Conservation (phyloP, 2,888 invertebrate species). For the Diloba caeruleocephala region DNA sequence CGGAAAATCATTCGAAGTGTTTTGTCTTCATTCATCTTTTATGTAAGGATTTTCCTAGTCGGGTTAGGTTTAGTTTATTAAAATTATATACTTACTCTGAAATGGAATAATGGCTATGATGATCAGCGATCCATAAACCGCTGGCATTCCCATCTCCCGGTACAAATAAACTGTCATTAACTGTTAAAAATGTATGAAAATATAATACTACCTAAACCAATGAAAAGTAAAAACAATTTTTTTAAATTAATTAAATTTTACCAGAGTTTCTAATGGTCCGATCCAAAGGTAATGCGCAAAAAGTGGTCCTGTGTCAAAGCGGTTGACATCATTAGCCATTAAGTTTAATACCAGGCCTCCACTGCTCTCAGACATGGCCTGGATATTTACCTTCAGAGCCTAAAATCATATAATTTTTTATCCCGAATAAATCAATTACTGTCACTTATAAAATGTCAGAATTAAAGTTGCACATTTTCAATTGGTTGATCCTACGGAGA, state of each 20-base stretch:
- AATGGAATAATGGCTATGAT: conserved; percentile 86
- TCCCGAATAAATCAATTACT: no score
- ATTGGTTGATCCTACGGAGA: no score
- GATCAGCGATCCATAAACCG: conserved; percentile 84
- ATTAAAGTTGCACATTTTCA: no score
- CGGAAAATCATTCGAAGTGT: no score
- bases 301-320: conserved; percentile 92
- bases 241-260: conserved; percentile 57
- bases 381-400: conserved; percentile 81
- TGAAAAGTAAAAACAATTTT: no score
- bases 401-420: conserved; percentile 61
- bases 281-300: conserved; percentile 93
- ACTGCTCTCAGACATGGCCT: conserved; percentile 78
- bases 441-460: no score
- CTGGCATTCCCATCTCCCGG: conserved; percentile 86
- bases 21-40: no score
- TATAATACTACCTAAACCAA: no score
- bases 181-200: conserved; percentile 59
- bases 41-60: no score
- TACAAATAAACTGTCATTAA: conserved; percentile 86
- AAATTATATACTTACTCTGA: conserved; percentile 71
- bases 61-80: no score
- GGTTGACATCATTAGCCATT: conserved; percentile 93
- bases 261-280: conserved; percentile 92
- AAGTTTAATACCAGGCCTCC: conserved; percentile 88